These are phyloP conservation scores for Darevskia nairensis DNA, from an alignment of 2,797 vertebrate genomes.

Conservation along the genomic window DNA sequence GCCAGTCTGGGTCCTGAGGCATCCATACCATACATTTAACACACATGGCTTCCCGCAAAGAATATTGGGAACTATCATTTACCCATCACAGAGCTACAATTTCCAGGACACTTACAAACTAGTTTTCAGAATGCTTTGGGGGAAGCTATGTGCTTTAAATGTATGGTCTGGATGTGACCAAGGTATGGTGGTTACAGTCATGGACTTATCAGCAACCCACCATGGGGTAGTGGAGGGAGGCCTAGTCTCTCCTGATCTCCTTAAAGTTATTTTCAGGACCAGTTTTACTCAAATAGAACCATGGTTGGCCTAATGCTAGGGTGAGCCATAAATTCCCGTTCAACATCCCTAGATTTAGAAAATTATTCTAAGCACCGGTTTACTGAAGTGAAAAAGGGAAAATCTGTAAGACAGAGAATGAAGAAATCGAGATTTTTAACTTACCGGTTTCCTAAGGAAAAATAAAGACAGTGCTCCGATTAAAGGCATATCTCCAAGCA, in stretches of 20 bases:
- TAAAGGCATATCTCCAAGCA: slow-evolving; percentile 95
- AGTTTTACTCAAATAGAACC: not conserved
- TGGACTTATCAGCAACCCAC: not conserved
- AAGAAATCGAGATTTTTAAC: slow-evolving; percentile 61
- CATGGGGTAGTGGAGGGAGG: not conserved
- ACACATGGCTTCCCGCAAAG: too few species aligned
- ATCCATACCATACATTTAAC: not conserved
- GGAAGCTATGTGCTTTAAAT: too few species aligned
- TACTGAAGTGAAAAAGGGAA: not conserved
- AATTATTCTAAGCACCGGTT: not conserved
- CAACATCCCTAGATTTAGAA: not conserved
- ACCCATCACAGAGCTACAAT: too few species aligned
- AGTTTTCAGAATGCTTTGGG: too few species aligned
- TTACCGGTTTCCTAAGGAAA: slow-evolving; percentile 96
- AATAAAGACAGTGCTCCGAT: slow-evolving; percentile 93
- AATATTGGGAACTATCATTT: too few species aligned
- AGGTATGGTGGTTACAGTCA: not conserved
- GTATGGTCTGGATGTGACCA: not conserved
- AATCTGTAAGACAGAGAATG: not conserved
- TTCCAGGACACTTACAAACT: not conserved
- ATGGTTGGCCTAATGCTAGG: not conserved
- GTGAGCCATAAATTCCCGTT: not conserved
- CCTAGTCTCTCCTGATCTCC: not conserved
- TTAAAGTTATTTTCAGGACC: not conserved
- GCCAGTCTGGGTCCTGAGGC: not conserved